phyloP scores from a whole-genome alignment of 1,140 invertebrate species.

The Metopolophium dirhodum region DNA sequence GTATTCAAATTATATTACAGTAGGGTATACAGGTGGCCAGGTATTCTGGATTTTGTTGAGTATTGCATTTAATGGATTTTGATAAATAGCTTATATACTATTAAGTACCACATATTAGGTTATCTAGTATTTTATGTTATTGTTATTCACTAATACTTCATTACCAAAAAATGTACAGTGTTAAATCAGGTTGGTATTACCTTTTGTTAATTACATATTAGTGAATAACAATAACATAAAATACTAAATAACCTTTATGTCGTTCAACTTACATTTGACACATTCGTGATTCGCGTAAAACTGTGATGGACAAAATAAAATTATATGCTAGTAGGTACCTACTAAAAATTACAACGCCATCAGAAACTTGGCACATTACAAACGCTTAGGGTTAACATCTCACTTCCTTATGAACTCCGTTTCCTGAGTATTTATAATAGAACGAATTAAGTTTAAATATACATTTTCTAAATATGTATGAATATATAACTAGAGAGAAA shows the following conservation, averaged over 20 bases:
- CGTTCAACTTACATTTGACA: not conserved
- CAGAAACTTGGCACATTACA: constrained; percentile 37
- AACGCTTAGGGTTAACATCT: not conserved
- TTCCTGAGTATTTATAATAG: constrained; percentile 42
- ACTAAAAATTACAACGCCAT: not conserved
- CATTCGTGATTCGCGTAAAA: too few relatives aligned
- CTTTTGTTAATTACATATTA: not conserved
- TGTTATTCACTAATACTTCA: too few relatives aligned
- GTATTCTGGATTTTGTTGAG: too few relatives aligned
- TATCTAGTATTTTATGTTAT: too few relatives aligned
- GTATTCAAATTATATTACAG: not conserved
- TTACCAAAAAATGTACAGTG: too few relatives aligned
- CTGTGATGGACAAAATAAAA: not conserved
- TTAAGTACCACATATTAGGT: not conserved
- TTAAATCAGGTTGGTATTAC: too few relatives aligned
- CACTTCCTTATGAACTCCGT: constrained; percentile 2
- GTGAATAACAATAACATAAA: not conserved
- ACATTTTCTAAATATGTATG: not conserved
- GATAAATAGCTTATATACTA: not conserved
- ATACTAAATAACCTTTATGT: not conserved
- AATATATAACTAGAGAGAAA: not conserved
- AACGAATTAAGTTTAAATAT: constrained; percentile 27
- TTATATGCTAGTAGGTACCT: not conserved
- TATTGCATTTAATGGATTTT: not conserved
- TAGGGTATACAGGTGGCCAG: not conserved